Base-by-base conservation (phyloP, 2,888 invertebrate species). In the Troides oblongomaculatus region DNA sequence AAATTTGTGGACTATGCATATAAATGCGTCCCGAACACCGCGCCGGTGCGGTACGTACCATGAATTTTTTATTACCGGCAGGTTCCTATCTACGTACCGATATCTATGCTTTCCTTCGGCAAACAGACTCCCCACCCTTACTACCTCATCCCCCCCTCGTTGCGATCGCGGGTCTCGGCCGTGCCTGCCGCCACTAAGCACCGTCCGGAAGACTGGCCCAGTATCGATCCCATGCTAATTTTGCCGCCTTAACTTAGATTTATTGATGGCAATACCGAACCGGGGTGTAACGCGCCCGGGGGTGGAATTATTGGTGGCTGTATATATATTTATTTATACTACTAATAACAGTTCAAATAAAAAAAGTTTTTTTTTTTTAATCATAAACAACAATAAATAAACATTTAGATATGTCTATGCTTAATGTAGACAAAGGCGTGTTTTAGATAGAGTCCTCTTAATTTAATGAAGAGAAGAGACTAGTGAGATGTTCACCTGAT, bases 171-270 rank as follows among this genome's bases (percentile, higher is more conserved):
- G 39, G 39, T 39, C 39, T 21, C 46, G 30, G 53, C 75, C 73
- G 86, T 87, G 72, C 85, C 84, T 78, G 83, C 76, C 82, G 76
- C 85, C 70, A 74, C 71, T 72, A 70, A 75, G 80, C 78, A 81
- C 86, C 75, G 82, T 73, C 80, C 84, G 86, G 84, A 85, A 84
- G 84, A 81, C 70, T 60, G 64, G 66, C 66, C 66, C 65, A 69
- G 72, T 88, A 90, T 89, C 85, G 90, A 90, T 84, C 85, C 75
- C 72, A 87, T 88, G 89, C 82, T 88, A 90, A 89, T 88, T 81
- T 81, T 76, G 18, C 78, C 78, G 81, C 80, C 77, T 79, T 73
- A 75, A 76, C 73, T 72, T 58, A 70, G 72, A 79, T 77, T 79
- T 78, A 81, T 80, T 73, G 78, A 75, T 71, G 72, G 72, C 64